These are phyloP conservation scores for Harpagoxenus sublaevis DNA, from an alignment of 2,888 invertebrate species.

Conservation along the genomic window DNA sequence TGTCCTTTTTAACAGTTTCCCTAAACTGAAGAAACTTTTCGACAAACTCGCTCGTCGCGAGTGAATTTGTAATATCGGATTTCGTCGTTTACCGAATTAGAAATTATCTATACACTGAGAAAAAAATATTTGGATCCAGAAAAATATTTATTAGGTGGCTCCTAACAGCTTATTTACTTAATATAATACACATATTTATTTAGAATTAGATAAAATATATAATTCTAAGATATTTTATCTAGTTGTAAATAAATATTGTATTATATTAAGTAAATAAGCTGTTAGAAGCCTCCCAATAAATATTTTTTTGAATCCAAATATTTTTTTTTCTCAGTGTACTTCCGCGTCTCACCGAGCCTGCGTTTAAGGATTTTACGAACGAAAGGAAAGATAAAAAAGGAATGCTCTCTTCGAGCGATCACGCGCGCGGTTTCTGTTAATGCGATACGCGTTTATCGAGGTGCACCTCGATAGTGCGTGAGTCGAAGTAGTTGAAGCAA, in stretches of 20 bases:
- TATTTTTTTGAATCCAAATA: no score
- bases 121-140: no score
- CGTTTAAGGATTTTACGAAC: background rate
- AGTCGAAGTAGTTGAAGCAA: constrained; percentile 46
- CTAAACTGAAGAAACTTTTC: background rate
- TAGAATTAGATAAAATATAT: no score
- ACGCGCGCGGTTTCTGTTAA: constrained; percentile 41
- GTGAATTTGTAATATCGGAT: background rate
- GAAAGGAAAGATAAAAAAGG: background rate
- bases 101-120: no score
- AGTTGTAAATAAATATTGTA: no score
- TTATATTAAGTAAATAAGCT: no score
- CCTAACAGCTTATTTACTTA: no score
- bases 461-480: constrained; percentile 45
- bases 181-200: no score
- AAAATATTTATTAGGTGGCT: no score
- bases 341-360: background rate
- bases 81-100: background rate
- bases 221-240: no score
- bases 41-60: background rate
- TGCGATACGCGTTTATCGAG: constrained; percentile 40
- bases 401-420: background rate
- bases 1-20: background rate
- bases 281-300: no score
- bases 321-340: background rate